phyloP scores from a whole-genome alignment of 2,113 vertebrate species.

The Macquaria ambigua region DNA sequence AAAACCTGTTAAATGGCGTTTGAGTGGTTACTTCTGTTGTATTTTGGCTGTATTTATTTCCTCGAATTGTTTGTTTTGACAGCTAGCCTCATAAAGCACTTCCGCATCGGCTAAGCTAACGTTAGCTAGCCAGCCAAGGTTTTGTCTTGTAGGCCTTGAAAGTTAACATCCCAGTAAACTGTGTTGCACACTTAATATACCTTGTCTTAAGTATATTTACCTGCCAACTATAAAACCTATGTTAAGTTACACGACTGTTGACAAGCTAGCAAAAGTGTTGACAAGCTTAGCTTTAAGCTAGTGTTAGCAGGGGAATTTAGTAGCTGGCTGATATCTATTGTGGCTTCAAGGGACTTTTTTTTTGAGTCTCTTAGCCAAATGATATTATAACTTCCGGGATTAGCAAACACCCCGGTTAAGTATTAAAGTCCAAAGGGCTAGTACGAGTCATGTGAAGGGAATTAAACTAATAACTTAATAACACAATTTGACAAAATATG shows the following conservation, averaged over 20 bases:
- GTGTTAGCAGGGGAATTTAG: not conserved
- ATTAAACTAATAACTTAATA: not conserved
- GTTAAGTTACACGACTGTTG: not conserved
- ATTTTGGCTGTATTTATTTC: rapidly evolving
- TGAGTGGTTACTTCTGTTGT: rapidly evolving
- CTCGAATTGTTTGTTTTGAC: not conserved
- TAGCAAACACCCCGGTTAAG: not conserved
- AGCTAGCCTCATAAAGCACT: slow-evolving; percentile 23
- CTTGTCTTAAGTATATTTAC: not conserved
- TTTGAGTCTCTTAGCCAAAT: not conserved
- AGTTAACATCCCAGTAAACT: not conserved
- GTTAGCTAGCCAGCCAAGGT: slow-evolving; percentile 3
- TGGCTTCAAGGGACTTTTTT: not conserved
- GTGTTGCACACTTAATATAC: not conserved
- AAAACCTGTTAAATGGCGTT: rapidly evolving
- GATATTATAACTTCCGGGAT: not conserved
- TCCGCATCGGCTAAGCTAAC: slow-evolving; percentile 63
- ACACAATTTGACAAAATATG: not conserved
- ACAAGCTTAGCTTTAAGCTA: not conserved
- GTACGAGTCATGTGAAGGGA: not conserved
- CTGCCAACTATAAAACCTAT: not conserved
- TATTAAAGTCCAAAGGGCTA: not conserved
- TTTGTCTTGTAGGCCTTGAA: not conserved
- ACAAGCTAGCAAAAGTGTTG: not conserved
- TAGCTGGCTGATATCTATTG: not conserved